Evolutionary conservation across 64 coral and sea anemone genomes (phyloP).

Genomic region (Actinia equina): DNA sequence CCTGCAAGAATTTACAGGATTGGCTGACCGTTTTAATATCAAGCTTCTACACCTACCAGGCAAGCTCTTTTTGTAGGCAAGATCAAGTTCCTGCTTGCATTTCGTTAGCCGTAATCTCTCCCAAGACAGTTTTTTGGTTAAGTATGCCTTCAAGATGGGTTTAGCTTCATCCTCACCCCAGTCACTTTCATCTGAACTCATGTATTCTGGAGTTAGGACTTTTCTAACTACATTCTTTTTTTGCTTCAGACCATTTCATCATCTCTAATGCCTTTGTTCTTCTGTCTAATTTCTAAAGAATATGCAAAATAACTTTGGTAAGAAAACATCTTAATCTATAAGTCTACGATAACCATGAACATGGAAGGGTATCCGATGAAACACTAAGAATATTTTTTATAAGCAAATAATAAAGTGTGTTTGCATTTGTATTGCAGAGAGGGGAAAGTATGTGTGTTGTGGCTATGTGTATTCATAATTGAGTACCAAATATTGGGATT

Average conservation of each 20-base stretch:
- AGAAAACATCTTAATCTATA: neutral
- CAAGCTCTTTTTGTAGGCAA: neutral
- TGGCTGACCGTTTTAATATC: neutral
- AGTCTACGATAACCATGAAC: neutral
- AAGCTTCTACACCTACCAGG: neutral
- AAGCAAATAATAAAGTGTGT: neutral
- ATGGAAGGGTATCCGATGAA: neutral
- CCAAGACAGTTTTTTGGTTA: conserved; percentile 6
- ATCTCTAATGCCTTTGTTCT: neutral
- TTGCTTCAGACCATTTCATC: neutral
- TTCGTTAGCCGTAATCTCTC: neutral
- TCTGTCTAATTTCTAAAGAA: conserved; percentile 8
- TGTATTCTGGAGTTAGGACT: neutral
- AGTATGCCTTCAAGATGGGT: neutral
- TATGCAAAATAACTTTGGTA: neutral
- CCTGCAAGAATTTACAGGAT: neutral
- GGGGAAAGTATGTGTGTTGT: neutral
- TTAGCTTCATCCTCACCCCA: neutral
- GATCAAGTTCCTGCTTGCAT: neutral
- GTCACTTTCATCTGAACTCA: conserved; percentile 14
- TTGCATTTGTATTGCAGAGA: too few species aligned
- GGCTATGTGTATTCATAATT: neutral
- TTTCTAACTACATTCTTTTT: neutral
- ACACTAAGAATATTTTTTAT: neutral
- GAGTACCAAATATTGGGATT: too few species aligned